These are phyloP conservation scores for Drosophila robusta DNA, from an alignment of 2,888 invertebrate species.

Conservation along the genomic window DNA sequence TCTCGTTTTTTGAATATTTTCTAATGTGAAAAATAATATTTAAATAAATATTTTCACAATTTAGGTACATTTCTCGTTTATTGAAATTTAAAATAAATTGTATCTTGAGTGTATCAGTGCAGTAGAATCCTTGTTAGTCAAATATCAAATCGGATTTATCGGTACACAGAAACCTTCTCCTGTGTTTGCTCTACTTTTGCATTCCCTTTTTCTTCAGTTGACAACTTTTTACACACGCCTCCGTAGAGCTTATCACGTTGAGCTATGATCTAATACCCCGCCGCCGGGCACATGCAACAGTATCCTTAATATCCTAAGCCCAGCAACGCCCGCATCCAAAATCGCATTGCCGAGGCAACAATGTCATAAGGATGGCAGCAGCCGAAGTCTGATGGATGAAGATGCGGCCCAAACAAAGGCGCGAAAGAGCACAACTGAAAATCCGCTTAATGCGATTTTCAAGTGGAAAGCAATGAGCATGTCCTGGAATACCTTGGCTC, in stretches of 20 bases:
- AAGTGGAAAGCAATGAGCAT: slow-evolving; percentile 65
- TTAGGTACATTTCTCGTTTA: too few relatives aligned
- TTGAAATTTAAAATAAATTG: too few relatives aligned
- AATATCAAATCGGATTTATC: too few relatives aligned
- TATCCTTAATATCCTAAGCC: slow-evolving; percentile 28
- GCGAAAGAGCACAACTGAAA: slow-evolving; percentile 51
- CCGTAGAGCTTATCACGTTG: slow-evolving; percentile 25
- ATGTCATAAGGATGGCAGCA: slow-evolving; percentile 15
- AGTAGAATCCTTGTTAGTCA: too few relatives aligned
- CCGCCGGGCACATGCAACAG: slow-evolving; percentile 47
- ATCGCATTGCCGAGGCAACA: slow-evolving; percentile 46
- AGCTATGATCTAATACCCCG: slow-evolving; percentile 54
- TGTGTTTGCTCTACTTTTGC: slow-evolving; percentile 1
- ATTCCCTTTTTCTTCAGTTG: background rate
- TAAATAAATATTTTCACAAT: too few relatives aligned
- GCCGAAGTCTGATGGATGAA: slow-evolving; percentile 37
- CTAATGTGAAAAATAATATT: too few relatives aligned
- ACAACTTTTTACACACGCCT: slow-evolving; percentile 29
- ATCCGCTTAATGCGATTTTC: slow-evolving; percentile 76
- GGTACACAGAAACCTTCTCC: too few relatives aligned
- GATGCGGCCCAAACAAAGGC: slow-evolving; percentile 52
- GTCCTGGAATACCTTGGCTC: slow-evolving; percentile 30
- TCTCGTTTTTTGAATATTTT: too few relatives aligned
- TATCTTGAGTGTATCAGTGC: too few relatives aligned
- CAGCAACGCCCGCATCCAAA: slow-evolving; percentile 37